These are phyloP conservation scores for Elgaria multicarinata DNA, from an alignment of 2,113 vertebrate genomes.

Conservation along the genomic window DNA sequence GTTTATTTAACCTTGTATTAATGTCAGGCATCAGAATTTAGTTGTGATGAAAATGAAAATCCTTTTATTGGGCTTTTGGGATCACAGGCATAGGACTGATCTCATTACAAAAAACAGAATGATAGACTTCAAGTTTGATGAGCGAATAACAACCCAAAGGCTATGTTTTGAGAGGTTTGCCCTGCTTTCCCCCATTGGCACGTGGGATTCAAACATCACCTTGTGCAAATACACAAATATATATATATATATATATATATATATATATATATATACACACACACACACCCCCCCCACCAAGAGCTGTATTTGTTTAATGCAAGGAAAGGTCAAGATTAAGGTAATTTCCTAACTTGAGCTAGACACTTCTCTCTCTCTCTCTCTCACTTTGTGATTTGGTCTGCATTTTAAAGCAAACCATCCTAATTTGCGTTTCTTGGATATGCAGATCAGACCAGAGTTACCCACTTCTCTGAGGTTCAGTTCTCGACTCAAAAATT, in stretches of 20 bases:
- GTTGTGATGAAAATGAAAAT: slow-evolving; percentile 72
- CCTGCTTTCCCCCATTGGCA: not conserved
- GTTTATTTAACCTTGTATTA: slow-evolving; percentile 77
- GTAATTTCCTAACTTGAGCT: not conserved
- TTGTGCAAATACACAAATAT: slow-evolving; percentile 7
- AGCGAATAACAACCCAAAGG: not conserved
- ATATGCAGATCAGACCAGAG: too few relatives aligned
- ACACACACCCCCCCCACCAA: not conserved
- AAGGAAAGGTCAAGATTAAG: slow-evolving; percentile 12
- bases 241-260: too few relatives aligned
- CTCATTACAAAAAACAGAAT: slow-evolving; percentile 53
- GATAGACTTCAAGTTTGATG: slow-evolving; percentile 18
- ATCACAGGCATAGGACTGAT: slow-evolving; percentile 56
- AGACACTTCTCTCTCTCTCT: not conserved
- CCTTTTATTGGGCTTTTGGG: slow-evolving; percentile 70
- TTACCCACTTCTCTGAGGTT: too few relatives aligned
- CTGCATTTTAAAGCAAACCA: too few relatives aligned
- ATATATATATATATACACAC: not conserved
- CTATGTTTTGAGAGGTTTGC: not conserved
- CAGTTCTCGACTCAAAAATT: too few relatives aligned
- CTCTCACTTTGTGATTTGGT: not conserved
- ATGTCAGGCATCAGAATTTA: slow-evolving; percentile 67
- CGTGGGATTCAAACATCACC: not conserved
- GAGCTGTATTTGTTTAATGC: not conserved
- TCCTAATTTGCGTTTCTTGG: too few relatives aligned